Base-by-base conservation (phyloP, 2,888 invertebrate species). In the Pherbina coryleti region DNA sequence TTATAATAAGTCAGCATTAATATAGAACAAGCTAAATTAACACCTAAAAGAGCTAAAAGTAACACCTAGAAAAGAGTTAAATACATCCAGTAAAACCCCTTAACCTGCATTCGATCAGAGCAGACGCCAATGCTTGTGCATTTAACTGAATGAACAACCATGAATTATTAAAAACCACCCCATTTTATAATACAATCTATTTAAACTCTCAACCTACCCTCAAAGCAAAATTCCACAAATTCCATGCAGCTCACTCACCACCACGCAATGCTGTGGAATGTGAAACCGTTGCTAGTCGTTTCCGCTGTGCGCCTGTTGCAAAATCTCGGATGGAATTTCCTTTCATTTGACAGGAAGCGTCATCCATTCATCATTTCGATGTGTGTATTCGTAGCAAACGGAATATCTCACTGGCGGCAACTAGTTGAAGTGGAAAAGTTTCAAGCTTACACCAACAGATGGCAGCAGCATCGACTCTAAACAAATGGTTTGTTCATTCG, bases 241-340 rank as follows among this genome's bases (percentile, higher is more conserved):
- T 75, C 67, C 75, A 75, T 66, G 49, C 31, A 17, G 31, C 34
- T 19, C 75, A 49, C 17, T 49, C 19, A 55, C 55, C 55, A 34
- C 17, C 66, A 14, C 14, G 25, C 7, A 34, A 7, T 22, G 72
- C 75, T 81, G 77, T 82, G 83, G 85, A 84, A 85, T 85, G 84
- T 79, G 77, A 67, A 78, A 73, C 60, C 25, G 1, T 0, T 0
- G 64, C 69, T 22, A 57, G 28, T 76, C 74, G 19, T 0, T 1
- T n/a, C 57, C 66, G 71, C 82, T 88, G 88, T 37, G 81, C 82
- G 83, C 89, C 89, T 86, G 86, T 78, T 84, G 70, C 19, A 82
- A 87, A 85, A 85, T 84, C 85, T 88, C 84, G 85, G 84, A 82
- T 86, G 87, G 89, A 89, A 89, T 89, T 89, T 88, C 87, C 88